phyloP scores from a whole-genome alignment of 2,888 invertebrate genomes.

The Oscheius sp. region DNA sequence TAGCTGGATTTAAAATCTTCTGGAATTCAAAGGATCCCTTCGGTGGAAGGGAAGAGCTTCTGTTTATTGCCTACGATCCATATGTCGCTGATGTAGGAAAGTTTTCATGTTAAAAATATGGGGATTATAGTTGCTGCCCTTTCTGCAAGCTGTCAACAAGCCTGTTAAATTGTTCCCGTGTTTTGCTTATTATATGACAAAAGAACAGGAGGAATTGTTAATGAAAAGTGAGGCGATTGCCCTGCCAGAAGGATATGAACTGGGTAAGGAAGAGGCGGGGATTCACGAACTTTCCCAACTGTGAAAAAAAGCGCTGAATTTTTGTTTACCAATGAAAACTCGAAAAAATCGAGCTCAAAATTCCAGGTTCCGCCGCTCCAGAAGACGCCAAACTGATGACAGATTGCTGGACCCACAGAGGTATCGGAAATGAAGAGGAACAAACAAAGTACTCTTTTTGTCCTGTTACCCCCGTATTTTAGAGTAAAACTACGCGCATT shows the following conservation, averaged over 20 bases:
- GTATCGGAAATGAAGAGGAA: constrained; percentile 16
- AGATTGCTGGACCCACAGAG: neutral
- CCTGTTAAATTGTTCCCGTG: neutral
- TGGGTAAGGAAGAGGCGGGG: neutral
- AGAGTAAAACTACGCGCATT: constrained; percentile 1
- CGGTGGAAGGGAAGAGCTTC: neutral
- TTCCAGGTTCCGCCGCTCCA: neutral
- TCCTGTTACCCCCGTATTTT: neutral
- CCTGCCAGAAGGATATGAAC: constrained; percentile 16
- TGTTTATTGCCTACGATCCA: neutral
- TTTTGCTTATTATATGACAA: constrained; percentile 4
- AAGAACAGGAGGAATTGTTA: neutral
- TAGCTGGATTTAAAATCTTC: neutral
- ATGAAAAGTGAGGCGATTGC: neutral
- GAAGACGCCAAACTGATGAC: constrained; percentile 21
- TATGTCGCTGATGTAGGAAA: neutral
- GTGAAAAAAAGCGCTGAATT: too few relatives aligned
- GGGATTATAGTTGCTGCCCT: neutral
- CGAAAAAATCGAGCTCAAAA: neutral
- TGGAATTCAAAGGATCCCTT: neutral
- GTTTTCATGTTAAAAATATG: neutral
- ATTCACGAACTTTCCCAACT: too few relatives aligned
- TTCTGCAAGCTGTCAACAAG: neutral
- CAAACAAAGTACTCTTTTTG: neutral
- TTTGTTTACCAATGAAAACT: too few relatives aligned